Conservation (phyloP, 2,113 vertebrate species). For the Boleophthalmus pectinirostris region DNA sequence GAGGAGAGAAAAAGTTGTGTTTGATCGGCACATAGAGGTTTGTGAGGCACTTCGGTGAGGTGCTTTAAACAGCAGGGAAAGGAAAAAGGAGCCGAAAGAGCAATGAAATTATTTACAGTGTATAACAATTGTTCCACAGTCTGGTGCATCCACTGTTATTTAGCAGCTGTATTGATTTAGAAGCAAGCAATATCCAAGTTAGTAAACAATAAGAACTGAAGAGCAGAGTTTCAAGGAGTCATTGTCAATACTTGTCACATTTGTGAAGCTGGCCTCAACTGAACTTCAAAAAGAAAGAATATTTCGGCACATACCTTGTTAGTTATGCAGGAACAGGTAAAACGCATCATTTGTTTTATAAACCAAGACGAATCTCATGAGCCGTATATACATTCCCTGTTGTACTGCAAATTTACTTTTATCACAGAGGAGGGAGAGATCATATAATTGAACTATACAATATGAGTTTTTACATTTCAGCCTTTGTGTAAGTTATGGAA, state of each 20-base stretch:
- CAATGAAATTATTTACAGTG: slow-evolving; percentile 23
- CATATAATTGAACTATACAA: background rate
- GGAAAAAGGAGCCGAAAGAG: slow-evolving; percentile 17
- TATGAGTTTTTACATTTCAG: background rate
- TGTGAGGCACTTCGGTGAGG: slow-evolving; percentile 11
- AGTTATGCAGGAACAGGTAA: background rate
- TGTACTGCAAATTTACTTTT: background rate
- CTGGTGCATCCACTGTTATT: slow-evolving; percentile 8
- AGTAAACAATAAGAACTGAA: background rate
- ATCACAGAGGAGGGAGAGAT: background rate
- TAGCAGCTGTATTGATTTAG: slow-evolving; percentile 10
- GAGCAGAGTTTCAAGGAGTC: background rate
- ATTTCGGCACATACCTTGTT: background rate
- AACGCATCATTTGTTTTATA: background rate
- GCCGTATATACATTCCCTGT: too few species aligned
- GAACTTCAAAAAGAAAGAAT: background rate
- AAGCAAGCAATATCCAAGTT: background rate
- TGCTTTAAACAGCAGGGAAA: slow-evolving; percentile 40
- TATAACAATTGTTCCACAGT: slow-evolving; percentile 32
- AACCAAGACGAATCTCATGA: too few species aligned
- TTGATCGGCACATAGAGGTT: slow-evolving; percentile 7
- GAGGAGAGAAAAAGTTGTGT: slow-evolving; percentile 30
- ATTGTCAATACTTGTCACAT: background rate
- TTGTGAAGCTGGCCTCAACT: background rate
- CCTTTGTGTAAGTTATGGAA: background rate